Conservation (phyloP, 2,888 invertebrate genomes). For the Eupithecia centaureata region DNA sequence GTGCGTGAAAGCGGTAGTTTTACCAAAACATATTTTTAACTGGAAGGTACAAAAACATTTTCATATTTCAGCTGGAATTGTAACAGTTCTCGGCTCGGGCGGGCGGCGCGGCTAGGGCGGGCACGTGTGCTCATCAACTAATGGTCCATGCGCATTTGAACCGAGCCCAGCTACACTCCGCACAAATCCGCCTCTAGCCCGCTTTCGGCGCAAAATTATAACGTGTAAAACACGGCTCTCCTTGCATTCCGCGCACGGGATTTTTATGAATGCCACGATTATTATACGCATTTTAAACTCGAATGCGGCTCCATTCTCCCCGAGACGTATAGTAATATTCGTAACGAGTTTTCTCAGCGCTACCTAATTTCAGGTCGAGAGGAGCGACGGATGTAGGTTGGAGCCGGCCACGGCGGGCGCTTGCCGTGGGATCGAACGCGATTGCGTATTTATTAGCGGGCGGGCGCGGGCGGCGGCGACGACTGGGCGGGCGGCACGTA, state of each 20-base stretch:
- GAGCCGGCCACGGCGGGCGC: slow-evolving; percentile 62
- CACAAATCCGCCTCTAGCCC: slow-evolving; percentile 73
- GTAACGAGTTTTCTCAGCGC: slow-evolving; percentile 82
- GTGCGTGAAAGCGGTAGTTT: slow-evolving; percentile 80
- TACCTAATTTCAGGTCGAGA: slow-evolving; percentile 80
- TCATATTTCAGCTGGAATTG: slow-evolving; percentile 81
- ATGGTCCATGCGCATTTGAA: slow-evolving; percentile 85
- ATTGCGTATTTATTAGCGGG: slow-evolving; percentile 82
- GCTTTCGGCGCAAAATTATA: slow-evolving; percentile 83
- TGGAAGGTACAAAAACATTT: slow-evolving; percentile 77
- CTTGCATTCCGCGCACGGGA: slow-evolving; percentile 81
- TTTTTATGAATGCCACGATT: slow-evolving; percentile 82
- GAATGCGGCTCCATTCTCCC: slow-evolving; percentile 79
- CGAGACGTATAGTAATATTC: slow-evolving; percentile 82
- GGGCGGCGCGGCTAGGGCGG: slow-evolving; percentile 62
- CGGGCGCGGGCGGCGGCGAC: slow-evolving; percentile 52
- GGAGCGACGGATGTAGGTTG: slow-evolving; percentile 53
- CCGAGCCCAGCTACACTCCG: slow-evolving; percentile 71
- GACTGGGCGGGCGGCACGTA: slow-evolving; percentile 61
- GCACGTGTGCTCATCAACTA: slow-evolving; percentile 83
- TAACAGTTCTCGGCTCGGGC: slow-evolving; percentile 62
- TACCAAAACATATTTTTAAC: slow-evolving; percentile 76
- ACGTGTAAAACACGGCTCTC: slow-evolving; percentile 82
- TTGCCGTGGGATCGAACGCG: slow-evolving; percentile 73
- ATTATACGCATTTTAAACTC: slow-evolving; percentile 84